Conservation (phyloP, 2,797 vertebrate species). For the Rhinophrynus dorsalis region DNA sequence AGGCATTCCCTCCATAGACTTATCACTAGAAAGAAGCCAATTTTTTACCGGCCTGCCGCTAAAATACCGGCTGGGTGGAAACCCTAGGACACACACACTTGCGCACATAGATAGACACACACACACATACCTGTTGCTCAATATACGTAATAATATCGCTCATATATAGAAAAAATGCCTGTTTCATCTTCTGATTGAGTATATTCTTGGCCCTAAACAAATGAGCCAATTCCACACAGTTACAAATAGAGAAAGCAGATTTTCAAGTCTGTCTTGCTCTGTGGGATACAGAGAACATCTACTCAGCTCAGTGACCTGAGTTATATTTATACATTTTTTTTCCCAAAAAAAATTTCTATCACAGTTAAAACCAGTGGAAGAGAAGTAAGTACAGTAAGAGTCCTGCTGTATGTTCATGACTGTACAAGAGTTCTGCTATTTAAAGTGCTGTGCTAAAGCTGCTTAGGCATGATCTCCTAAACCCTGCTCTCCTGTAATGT, state of each 20-base stretch:
- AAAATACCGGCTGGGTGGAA: too few species aligned
- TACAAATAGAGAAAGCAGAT: neutral
- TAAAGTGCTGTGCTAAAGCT: neutral
- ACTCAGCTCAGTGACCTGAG: slow-evolving; percentile 14
- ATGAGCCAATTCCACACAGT: neutral
- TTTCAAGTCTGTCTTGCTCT: neutral
- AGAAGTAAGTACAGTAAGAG: neutral
- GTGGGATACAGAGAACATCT: neutral
- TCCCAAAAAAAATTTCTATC: neutral
- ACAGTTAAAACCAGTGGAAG: neutral
- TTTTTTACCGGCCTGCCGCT: too few species aligned
- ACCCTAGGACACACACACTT: too few species aligned
- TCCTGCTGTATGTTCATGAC: neutral
- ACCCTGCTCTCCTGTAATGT: neutral
- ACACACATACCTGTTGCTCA: too few species aligned
- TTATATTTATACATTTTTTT: neutral
- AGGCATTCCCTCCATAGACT: too few species aligned
- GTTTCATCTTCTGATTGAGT: too few species aligned
- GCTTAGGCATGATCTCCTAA: neutral
- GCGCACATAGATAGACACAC: too few species aligned
- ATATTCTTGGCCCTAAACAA: neutral
- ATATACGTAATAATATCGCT: too few species aligned
- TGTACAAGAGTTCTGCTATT: neutral
- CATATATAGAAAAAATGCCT: too few species aligned
- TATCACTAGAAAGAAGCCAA: too few species aligned